These are phyloP conservation scores for Linnaemya vulpina DNA, from an alignment of 2,888 invertebrate genomes.

Conservation along the genomic window DNA sequence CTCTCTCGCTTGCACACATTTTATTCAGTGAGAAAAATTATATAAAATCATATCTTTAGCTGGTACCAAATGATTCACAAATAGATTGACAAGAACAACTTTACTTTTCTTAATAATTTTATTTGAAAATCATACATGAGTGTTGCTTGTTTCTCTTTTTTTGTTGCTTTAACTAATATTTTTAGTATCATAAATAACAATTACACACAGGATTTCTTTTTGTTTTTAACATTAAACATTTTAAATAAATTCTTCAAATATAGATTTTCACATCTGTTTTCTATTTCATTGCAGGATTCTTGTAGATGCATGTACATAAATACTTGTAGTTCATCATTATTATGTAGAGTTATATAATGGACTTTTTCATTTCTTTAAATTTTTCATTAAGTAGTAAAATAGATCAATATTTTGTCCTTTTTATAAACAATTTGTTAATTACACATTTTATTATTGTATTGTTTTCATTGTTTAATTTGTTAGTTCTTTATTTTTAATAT, in stretches of 20 bases:
- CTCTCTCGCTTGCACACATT: too few relatives aligned
- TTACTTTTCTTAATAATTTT: conserved; percentile 53
- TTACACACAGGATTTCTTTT: conserved; percentile 55
- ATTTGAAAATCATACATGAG: conserved; percentile 50
- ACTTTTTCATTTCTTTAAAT: conserved; percentile 37
- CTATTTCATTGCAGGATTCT: conserved; percentile 41
- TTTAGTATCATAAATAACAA: conserved; percentile 63
- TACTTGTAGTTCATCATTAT: conserved; percentile 28
- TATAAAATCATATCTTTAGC: too few relatives aligned
- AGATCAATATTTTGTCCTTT: conserved; percentile 49
- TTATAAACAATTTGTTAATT: conserved; percentile 57
- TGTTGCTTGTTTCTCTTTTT: conserved; percentile 9
- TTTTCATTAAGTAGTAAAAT: conserved; percentile 65
- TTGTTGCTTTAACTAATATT: too few relatives aligned
- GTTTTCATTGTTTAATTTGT: conserved; percentile 53
- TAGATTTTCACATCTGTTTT: conserved; percentile 66
- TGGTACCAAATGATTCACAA: too few relatives aligned
- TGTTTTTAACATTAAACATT: conserved; percentile 59
- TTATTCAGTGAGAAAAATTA: too few relatives aligned
- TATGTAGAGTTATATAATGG: conserved; percentile 50
- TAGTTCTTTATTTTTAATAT: not conserved
- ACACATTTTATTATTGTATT: conserved; percentile 64
- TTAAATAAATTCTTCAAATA: too few relatives aligned
- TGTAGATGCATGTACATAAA: conserved; percentile 49
- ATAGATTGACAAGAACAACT: too few relatives aligned